These are phyloP conservation scores for Ptychochromis oligacanthus DNA, from an alignment of 2,113 vertebrate genomes.

Conservation along the genomic window DNA sequence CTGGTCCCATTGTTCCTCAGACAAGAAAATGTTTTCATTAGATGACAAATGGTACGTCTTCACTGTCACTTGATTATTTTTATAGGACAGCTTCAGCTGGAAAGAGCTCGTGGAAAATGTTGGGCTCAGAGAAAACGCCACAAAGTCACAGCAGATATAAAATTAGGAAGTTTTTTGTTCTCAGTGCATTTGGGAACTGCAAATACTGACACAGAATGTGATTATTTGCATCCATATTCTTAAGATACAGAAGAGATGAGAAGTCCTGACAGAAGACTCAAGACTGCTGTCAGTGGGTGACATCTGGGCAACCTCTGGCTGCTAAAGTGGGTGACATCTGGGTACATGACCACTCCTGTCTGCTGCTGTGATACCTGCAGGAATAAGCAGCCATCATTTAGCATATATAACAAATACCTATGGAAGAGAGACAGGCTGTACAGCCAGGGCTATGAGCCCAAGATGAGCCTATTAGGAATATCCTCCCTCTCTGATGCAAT, in stretches of 20 bases:
- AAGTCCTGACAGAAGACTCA: neutral
- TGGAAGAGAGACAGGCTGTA: neutral
- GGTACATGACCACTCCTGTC: neutral
- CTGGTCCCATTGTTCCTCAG: slow-evolving; percentile 50
- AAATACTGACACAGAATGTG: neutral
- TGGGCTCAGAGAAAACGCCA: slow-evolving; percentile 10
- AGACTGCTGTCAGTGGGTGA: neutral
- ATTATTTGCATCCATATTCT: neutral
- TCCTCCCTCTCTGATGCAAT: no score
- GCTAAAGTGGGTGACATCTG: neutral
- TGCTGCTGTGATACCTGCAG: neutral
- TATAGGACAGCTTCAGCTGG: slow-evolving; percentile 26
- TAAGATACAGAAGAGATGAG: neutral
- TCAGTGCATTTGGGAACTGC: neutral
- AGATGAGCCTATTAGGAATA: no score
- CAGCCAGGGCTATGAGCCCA: no score
- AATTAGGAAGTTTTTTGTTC: accelerated
- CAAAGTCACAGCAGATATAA: neutral
- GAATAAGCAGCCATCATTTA: neutral
- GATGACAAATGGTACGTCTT: slow-evolving; percentile 38
- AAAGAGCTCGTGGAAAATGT: slow-evolving; percentile 40
- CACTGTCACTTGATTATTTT: slow-evolving; percentile 43
- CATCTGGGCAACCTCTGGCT: no score
- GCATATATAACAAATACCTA: neutral
- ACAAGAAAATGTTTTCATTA: slow-evolving; percentile 37